Evolutionary conservation across 2,888 invertebrate species (phyloP).

Genomic region (Meta bourneti): DNA sequence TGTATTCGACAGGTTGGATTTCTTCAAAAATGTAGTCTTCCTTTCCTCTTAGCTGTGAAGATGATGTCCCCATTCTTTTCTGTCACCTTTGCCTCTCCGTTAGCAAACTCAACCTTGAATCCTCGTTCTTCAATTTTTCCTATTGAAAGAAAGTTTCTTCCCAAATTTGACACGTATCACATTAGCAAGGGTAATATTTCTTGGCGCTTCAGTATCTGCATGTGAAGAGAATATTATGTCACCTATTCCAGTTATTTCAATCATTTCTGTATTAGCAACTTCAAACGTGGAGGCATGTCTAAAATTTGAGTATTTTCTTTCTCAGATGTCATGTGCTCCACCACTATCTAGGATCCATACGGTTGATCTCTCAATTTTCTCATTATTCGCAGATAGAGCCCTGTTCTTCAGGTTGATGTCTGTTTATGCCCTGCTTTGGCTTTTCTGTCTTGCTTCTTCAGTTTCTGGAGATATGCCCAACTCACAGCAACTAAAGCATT

Average conservation of each 20-base stretch:
- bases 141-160: background rate
- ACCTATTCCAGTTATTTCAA: too few species aligned
- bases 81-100: too few species aligned
- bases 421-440: background rate
- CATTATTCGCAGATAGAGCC: background rate
- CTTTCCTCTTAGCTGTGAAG: background rate
- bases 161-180: too few species aligned
- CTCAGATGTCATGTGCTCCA: conserved; percentile 55
- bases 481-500: background rate
- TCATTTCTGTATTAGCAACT: conserved; percentile 34
- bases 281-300: background rate
- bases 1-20: background rate
- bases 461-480: background rate
- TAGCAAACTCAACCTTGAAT: background rate
- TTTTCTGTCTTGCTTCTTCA: background rate
- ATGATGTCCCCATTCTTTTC: background rate
- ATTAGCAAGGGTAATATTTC: too few species aligned
- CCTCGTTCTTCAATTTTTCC: background rate
- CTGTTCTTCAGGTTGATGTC: background rate
- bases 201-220: too few species aligned
- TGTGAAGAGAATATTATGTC: too few species aligned
- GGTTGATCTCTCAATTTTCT: background rate
- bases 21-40: background rate
- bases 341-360: too few species aligned
- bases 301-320: background rate